Evolutionary conservation across 1,140 invertebrate genomes (phyloP).

Genomic region (Bombus terrestris): DNA sequence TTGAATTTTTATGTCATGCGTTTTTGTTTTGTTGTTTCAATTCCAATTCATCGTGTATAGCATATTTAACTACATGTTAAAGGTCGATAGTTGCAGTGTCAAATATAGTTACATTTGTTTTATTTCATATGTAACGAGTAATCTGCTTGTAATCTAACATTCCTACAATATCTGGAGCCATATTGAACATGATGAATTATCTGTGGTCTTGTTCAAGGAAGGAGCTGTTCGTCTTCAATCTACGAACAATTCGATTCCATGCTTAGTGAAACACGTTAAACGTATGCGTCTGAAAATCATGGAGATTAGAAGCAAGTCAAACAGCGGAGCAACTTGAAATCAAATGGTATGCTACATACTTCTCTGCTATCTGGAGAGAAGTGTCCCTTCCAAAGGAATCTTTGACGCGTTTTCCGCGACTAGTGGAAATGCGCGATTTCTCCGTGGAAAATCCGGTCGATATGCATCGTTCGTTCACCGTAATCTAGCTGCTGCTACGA

Average conservation of each 20-base stretch:
- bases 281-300: not conserved
- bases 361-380: not conserved
- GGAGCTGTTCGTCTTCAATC: no score
- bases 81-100: not conserved
- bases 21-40: not conserved
- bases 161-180: not conserved
- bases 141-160: not conserved
- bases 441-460: slow-evolving; percentile 54
- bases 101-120: not conserved
- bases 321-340: slow-evolving; percentile 10
- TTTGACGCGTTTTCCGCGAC: slow-evolving; percentile 53
- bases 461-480: slow-evolving; percentile 52
- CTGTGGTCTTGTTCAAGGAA: no score
- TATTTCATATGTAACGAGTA: not conserved
- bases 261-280: not conserved
- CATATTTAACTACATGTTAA: not conserved
- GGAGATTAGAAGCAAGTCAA: slow-evolving; percentile 35
- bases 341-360: not conserved
- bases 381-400: slow-evolving; percentile 35
- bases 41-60: not conserved
- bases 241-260: not conserved
- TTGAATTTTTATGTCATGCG: not conserved
- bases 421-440: slow-evolving; percentile 12
- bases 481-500: slow-evolving; percentile 48
- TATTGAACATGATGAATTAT: not conserved